These are phyloP conservation scores for Tigriopus japonicus DNA, from an alignment of 1,140 invertebrate genomes.

Conservation along the genomic window DNA sequence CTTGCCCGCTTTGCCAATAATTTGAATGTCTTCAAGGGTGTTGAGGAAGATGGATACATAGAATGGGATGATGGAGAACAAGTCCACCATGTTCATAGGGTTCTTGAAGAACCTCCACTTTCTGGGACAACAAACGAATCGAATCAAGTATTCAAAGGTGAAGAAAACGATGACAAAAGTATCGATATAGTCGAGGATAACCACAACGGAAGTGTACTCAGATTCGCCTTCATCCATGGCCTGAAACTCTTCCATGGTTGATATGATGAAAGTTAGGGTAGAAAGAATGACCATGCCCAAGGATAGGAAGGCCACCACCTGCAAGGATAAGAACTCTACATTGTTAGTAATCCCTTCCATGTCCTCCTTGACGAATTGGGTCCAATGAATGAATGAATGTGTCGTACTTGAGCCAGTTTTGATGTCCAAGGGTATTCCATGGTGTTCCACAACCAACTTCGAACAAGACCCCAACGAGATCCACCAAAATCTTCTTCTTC, in stretches of 20 bases:
- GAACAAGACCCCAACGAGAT: background rate
- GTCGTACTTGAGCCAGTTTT: slow-evolving; percentile 4
- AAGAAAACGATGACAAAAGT: slow-evolving; percentile 13
- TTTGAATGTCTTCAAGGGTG: slow-evolving; percentile 12
- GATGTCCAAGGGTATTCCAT: slow-evolving; percentile 15
- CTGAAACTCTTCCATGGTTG: slow-evolving; percentile 12
- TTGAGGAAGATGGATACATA: slow-evolving; percentile 10
- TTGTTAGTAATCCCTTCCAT: too few species aligned
- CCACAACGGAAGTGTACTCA: background rate
- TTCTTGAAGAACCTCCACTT: slow-evolving; percentile 12
- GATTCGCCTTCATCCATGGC: background rate
- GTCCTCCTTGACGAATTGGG: too few species aligned
- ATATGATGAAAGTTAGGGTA: slow-evolving; percentile 13
- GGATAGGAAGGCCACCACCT: slow-evolving; percentile 12
- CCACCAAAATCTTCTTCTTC: slow-evolving; percentile 14
- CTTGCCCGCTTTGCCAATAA: slow-evolving; percentile 14
- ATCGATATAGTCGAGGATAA: background rate
- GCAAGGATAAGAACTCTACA: background rate
- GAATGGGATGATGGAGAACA: slow-evolving; percentile 13
- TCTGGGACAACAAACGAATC: background rate
- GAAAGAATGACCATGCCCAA: slow-evolving; percentile 10
- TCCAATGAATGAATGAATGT: too few species aligned
- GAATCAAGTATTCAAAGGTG: slow-evolving; percentile 10
- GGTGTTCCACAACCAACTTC: slow-evolving; percentile 13
- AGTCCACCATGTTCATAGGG: slow-evolving; percentile 12